phyloP scores from a whole-genome alignment of 2,113 vertebrate species.

The Sturnira hondurensis region DNA sequence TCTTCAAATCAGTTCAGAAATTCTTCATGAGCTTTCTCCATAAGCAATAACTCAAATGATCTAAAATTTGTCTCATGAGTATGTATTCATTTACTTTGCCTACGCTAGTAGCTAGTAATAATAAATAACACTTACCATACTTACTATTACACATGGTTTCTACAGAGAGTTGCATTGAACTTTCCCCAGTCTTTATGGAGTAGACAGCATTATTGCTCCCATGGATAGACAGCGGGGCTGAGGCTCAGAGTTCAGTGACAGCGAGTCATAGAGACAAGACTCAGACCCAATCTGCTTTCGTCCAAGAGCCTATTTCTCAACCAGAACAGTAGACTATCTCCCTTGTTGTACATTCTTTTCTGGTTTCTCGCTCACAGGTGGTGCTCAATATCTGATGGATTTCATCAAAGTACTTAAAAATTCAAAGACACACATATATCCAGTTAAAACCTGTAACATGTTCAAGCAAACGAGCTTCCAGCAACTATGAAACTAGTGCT shows the following conservation, averaged over 20 bases:
- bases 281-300: background rate
- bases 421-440: background rate
- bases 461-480: background rate
- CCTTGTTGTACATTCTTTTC: background rate
- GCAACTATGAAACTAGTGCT: background rate
- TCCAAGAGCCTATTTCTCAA: background rate
- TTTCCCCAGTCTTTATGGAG: background rate
- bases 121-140: background rate
- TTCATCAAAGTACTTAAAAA: background rate
- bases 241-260: background rate
- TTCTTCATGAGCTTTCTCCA: background rate
- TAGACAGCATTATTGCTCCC: background rate
- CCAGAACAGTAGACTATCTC: background rate
- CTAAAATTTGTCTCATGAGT: background rate
- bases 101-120: background rate
- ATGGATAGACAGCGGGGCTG: background rate
- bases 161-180: background rate
- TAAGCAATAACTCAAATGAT: background rate
- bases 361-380: background rate
- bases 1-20: background rate
- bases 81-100: background rate
- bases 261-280: background rate
- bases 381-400: background rate
- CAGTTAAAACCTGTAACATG: background rate
- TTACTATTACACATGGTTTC: background rate